Conservation (phyloP, 1,140 invertebrate species). For the Vollenhovia emeryi region DNA sequence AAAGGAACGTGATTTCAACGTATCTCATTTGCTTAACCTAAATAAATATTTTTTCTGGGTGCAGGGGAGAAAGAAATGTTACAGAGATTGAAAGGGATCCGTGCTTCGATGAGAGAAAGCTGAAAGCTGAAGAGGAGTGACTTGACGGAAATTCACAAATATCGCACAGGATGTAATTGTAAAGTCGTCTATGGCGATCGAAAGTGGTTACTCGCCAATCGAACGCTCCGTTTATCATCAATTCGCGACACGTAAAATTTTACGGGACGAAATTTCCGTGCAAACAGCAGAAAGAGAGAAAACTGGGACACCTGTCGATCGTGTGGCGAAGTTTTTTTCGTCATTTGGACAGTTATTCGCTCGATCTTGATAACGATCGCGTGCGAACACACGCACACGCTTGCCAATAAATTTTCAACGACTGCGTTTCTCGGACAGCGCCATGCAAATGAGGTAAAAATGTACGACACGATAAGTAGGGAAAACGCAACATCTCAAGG, state of each 20-base stretch:
- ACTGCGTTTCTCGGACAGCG: not conserved
- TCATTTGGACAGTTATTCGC: not conserved
- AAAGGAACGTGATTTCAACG: too few species aligned
- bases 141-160: slow-evolving; percentile 37
- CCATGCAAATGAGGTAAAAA: not conserved
- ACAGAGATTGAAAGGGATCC: not conserved
- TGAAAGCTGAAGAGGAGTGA: slow-evolving; percentile 17
- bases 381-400: too few species aligned
- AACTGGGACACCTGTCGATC: not conserved
- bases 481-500: not conserved
- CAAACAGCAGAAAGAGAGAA: not conserved
- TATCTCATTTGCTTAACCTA: too few species aligned
- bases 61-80: not conserved
- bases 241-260: not conserved
- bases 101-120: slow-evolving; percentile 7
- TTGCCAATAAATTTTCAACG: not conserved
- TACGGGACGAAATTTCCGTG: not conserved
- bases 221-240: slow-evolving; percentile 24
- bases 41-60: too few species aligned
- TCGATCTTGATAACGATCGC: slow-evolving; percentile 2
- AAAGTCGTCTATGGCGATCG: not conserved
- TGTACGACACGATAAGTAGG: not conserved
- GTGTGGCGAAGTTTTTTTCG: not conserved
- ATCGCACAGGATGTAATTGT: slow-evolving; percentile 8
- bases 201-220: not conserved